Base-by-base conservation (phyloP, 2,888 invertebrate species). In the Cyaniris semiargus region DNA sequence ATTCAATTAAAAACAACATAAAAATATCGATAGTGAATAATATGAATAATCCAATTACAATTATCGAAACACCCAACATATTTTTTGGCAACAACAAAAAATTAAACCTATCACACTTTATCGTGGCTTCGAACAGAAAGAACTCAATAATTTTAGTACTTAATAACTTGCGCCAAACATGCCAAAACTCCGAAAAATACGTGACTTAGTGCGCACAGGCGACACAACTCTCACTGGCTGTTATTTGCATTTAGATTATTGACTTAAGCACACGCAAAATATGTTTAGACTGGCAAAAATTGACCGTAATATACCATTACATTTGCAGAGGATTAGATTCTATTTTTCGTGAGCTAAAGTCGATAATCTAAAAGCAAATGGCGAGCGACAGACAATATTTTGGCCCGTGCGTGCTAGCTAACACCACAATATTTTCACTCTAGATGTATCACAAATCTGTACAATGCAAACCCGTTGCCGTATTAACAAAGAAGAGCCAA, bases 391-490 rank as follows among this genome's bases (percentile, higher is more conserved):
- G 53, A 53, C 48, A 48, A 53, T 18, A 53, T 53, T 18, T 15
- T 53, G 18, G 18, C 53, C 18, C 18, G 18, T 53, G 18, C 70
- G 31, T 31, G 21, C 23, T 31, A 70, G 4, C 70, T 5, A 13
- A 58, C 78, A 23, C 75, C n/a, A 76, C 70, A 31, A 70, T 34
- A 66, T 31, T 66, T 38, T 71, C 38, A 38, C 71, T 38, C 13
- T 38, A 34, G 21, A 27, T 15, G 66, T 58, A 58, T 34, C 60
- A 76, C 34, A 27, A 60, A 60, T 38, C 23, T 56, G 60, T 76
- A 72, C 77, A 77, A 74, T 60, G 77, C 77, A 75, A 76, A 48
- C 53, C 56, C 31, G 53, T 70, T n/a, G 21, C 76, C 70, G 48
- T 56, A 66, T 48, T 76, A 66, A 27, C 66, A 56, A 76, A 56